These are phyloP conservation scores for Trichacis sp. DNA, from an alignment of 2,888 invertebrate genomes.

Conservation along the genomic window DNA sequence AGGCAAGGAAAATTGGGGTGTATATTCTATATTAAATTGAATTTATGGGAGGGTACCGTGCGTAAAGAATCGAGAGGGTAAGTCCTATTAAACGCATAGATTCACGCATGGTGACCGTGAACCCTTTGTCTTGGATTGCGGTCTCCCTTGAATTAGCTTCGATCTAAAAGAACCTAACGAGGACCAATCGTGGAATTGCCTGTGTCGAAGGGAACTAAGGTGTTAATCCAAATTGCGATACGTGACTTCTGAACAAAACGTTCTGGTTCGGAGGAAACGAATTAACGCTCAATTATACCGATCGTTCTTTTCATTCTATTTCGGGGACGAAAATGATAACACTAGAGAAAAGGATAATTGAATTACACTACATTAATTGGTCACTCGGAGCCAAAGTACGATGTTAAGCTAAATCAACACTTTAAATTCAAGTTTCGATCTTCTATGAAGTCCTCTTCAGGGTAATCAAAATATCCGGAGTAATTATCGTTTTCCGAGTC, in stretches of 20 bases:
- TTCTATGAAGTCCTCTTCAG: no score
- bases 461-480: no score
- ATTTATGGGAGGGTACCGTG: constrained; percentile 13
- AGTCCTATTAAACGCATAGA: constrained; percentile 24
- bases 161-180: constrained; percentile 25
- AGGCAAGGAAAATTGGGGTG: constrained; percentile 16
- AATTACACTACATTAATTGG: no score
- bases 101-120: constrained; percentile 25
- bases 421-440: no score
- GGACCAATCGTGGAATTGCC: constrained; percentile 26
- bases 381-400: no score
- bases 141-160: not conserved
- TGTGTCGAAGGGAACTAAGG: constrained; percentile 19
- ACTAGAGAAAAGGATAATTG: no score
- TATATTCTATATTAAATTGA: constrained; percentile 30
- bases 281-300: no score
- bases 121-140: constrained; percentile 3
- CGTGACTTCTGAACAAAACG: constrained; percentile 20
- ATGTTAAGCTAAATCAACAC: no score
- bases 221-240: constrained; percentile 27
- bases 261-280: no score
- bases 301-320: no score
- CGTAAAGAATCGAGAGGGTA: constrained; percentile 5
- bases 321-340: not conserved
- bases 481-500: no score